Base-by-base conservation (phyloP, 2,113 vertebrate genomes). In the Peromyscus polionotus region DNA sequence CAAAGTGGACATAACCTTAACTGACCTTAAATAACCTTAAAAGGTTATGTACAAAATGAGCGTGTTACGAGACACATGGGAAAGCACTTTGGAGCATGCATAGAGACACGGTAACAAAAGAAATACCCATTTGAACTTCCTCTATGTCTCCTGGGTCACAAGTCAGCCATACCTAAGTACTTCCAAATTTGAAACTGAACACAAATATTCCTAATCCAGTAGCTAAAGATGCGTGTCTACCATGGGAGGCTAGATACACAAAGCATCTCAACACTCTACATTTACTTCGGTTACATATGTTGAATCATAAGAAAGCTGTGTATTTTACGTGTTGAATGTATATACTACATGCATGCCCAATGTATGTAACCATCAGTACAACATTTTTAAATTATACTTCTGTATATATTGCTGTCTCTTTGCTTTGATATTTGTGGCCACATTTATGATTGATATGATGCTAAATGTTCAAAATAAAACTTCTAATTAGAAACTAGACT, bases 391-490 rank as follows among this genome's bases (percentile, higher is more conserved):
- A 67, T 90, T 97, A 95, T 80, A 91, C 80, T 8, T 73, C 45
- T 33, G 11, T 48, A 7, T 88, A 76, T 65, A 72, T 61, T 59
- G 16, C 59, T 83, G 9, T 88, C 89, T 92, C 81, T 75, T 88
- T 93, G 92, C 39, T 93, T 90, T 95, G 54, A 72, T 76, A 87
- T 80, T 79, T 67, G 26, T 48, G 28, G 28, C 33, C n/a, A 76
- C 51, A 63, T 88, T 80, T 94, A 72, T 91, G 28, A 96, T 68
- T 94, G 80, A 92, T 80, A 93, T 39, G 67, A 93, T 90, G 42
- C 68, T 85, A 63, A 95, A 83, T n/a, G 91, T 24, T 94, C 83
- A 65, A 85, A 95, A 90, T 93, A 94, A 97, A 97, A 96, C 14
- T 16, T 42, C 59, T 89, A 87, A 91, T 96, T 93, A 67, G 86